Base-by-base conservation (phyloP, 2,113 vertebrate genomes). In the Microcebus ravelobensis region DNA sequence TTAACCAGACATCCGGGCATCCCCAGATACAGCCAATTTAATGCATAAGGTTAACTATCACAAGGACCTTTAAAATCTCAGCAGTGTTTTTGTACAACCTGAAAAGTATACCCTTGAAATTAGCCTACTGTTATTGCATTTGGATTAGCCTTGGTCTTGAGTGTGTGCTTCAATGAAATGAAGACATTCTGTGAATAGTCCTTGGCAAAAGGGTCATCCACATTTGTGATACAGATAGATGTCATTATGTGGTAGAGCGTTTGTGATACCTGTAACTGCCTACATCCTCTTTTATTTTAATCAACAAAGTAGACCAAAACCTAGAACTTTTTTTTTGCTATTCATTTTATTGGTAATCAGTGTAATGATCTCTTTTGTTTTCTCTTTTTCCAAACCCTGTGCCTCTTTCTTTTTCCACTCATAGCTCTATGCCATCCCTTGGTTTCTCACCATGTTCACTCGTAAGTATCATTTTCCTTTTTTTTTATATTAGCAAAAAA, bases 371-470 rank as follows among this genome's bases (percentile, higher is more conserved):
- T 84, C 34, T 91, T 96, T 82, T 87, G 14, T 95, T 57, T 88
- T 17, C 31, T 92, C 34, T 94, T 52, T 85, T 18, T 76, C n/a
- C 25, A 79, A 85, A 23, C 57, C 52, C 8, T 61, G 0, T 45
- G 31, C 29, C 55, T n/a, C 59, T 95, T 34, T 73, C 17, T 61
- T 25, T 52, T 74, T 61, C 93, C 79, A 93, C 83, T 87, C 92
- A 65, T 98, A 99, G 99, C 99, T 99, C 7, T 99, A 99, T 92
- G 99, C 99, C 2, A 99, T 99, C 97, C 99, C 99, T 39, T 99
- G 99, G 99, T 99, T 99, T 98, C 99, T 99, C 80, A 99, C 99
- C 20, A 99, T 99, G 99, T 99, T 99, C 98, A 99, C 99, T 98
- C 99, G 99, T 99, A 98, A 99, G 99, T 99, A 98, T 94, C 18